Evolutionary conservation across 2,797 vertebrate species (phyloP).

Genomic region (Mustela erminea): DNA sequence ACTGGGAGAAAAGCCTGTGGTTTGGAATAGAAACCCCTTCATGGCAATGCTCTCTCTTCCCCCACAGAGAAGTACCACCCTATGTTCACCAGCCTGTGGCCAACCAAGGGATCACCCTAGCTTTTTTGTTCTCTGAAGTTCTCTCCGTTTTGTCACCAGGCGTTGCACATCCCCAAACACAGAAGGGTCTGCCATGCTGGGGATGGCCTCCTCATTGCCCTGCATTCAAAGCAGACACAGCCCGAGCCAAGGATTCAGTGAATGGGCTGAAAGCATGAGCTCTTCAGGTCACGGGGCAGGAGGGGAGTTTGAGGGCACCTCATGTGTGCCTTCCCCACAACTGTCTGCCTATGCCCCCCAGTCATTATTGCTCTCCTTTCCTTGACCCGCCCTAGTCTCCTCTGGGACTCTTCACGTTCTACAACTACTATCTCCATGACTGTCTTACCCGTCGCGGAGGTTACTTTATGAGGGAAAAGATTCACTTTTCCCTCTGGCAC

Average conservation of each 20-base stretch:
- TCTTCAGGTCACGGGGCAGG: rapidly evolving
- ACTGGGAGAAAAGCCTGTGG: background rate
- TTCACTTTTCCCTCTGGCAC: background rate
- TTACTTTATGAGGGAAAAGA: background rate
- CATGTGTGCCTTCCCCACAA: background rate
- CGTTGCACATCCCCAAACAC: background rate
- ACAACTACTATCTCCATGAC: background rate
- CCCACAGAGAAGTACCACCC: background rate
- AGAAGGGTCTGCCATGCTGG: background rate
- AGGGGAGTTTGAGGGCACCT: background rate
- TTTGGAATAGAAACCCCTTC: background rate
- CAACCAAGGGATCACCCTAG: background rate
- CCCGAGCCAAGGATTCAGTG: background rate
- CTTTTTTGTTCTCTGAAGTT: background rate
- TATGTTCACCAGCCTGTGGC: background rate
- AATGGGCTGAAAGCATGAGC: background rate
- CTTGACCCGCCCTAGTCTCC: background rate
- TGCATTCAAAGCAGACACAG: background rate
- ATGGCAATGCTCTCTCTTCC: background rate
- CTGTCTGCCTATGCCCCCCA: background rate
- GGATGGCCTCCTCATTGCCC: background rate
- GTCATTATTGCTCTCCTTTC: background rate
- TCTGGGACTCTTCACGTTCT: background rate
- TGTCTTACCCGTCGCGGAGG: background rate
- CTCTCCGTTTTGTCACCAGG: background rate